These are phyloP conservation scores for Drosophila lowei DNA, from an alignment of 1,140 invertebrate genomes.

Conservation along the genomic window DNA sequence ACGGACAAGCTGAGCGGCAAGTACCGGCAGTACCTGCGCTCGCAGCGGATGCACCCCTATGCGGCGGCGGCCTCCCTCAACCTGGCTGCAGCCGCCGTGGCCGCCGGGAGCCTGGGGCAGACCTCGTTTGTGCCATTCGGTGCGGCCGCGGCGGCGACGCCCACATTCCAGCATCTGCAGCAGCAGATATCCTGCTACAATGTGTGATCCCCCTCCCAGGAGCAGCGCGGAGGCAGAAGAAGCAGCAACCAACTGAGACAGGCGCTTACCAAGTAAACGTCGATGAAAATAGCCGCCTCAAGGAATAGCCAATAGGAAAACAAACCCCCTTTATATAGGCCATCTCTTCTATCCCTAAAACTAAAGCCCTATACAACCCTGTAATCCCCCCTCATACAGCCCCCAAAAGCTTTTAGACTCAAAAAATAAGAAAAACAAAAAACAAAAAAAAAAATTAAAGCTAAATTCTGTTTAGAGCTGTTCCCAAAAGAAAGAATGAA, in stretches of 20 bases:
- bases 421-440: constrained; percentile 50
- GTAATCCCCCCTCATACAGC: constrained; percentile 29
- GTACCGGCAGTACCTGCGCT: constrained; percentile 84
- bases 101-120: constrained; percentile 66
- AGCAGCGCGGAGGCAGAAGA: constrained; percentile 25
- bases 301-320: constrained; percentile 38
- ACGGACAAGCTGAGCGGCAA: constrained; percentile 84
- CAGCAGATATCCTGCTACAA: constrained; percentile 85
- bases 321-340: constrained; percentile 4
- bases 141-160: constrained; percentile 65
- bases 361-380: neutral
- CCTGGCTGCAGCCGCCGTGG: constrained; percentile 61
- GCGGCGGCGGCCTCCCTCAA: constrained; percentile 80
- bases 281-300: constrained; percentile 57
- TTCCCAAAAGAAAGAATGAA: constrained; percentile 33
- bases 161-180: constrained; percentile 84
- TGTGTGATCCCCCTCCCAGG: constrained; percentile 83
- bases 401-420: constrained; percentile 56
- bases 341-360: neutral
- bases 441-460: constrained; percentile 44
- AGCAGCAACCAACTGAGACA: constrained; percentile 60
- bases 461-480: constrained; percentile 44
- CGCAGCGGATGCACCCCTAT: constrained; percentile 85
- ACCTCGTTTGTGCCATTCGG: constrained; percentile 83
- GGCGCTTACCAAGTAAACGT: constrained; percentile 77